Percentiles rank a stretch among this genome's conserved stretches.
phyloP scores from a whole-genome alignment of 1,140 invertebrate species.

The Drosophila equinoxialis region DNA sequence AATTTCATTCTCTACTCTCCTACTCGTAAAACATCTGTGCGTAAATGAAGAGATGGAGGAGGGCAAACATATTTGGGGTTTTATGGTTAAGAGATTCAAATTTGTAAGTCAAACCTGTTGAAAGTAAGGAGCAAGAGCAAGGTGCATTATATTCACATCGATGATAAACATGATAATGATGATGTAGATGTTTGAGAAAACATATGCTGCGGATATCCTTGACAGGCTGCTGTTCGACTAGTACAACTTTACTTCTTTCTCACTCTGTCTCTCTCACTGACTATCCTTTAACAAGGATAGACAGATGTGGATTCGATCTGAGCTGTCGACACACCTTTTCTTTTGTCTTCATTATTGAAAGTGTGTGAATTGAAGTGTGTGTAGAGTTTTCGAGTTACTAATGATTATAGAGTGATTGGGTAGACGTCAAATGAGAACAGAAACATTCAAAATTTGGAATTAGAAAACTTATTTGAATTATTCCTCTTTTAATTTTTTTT shows the following conservation, averaged over 20 bases:
- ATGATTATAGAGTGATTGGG: neutral
- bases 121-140: conserved; percentile 38
- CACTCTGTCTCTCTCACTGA: conserved; percentile 1
- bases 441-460: neutral
- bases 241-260: too few species aligned
- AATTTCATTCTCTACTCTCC: neutral
- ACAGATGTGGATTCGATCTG: conserved; percentile 24
- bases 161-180: conserved; percentile 49
- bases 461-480: too few species aligned
- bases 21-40: conserved; percentile 16
- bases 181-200: conserved; percentile 38
- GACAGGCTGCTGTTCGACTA: conserved; percentile 37
- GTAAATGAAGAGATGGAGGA: conserved; percentile 29
- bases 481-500: too few species aligned
- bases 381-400: neutral
- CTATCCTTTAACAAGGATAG: conserved; percentile 23
- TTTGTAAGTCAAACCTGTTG: conserved; percentile 44
- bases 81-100: neutral
- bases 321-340: conserved; percentile 15
- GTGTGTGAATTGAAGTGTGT: neutral
- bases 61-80: neutral
- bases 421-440: neutral
- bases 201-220: conserved; percentile 70
- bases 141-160: conserved; percentile 30
- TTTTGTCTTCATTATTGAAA: neutral